A percentile compares a stretch with the other conserved stretches of the same genome.
Conservation (phyloP, 2,113 vertebrate species). For the Chaetops frenatus region DNA sequence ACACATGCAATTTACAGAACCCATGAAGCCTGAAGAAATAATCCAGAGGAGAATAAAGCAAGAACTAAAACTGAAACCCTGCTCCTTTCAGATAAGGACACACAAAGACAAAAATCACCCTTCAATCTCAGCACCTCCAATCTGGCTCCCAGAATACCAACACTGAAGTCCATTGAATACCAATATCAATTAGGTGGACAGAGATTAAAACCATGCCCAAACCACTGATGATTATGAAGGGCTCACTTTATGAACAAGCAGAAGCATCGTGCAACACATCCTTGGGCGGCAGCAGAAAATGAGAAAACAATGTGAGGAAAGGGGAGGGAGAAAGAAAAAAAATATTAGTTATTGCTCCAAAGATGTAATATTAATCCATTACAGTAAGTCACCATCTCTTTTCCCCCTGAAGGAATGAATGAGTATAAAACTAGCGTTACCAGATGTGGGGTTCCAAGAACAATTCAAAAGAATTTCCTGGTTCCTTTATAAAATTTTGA, state of each 20-base stretch:
- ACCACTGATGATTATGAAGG: not conserved
- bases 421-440: slow-evolving; percentile 24
- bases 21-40: not conserved
- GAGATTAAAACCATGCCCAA: slow-evolving; percentile 37
- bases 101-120: slow-evolving; percentile 31
- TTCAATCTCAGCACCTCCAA: not conserved
- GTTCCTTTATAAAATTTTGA: slow-evolving; percentile 15
- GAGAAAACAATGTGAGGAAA: not conserved
- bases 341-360: not conserved
- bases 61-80: not conserved
- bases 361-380: not conserved
- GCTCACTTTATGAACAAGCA: slow-evolving; percentile 43
- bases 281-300: slow-evolving; percentile 33
- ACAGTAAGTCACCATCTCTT: slow-evolving; percentile 4
- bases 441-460: not conserved
- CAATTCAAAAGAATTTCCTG: slow-evolving; percentile 31
- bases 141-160: slow-evolving; percentile 23
- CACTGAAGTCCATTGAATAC: not conserved
- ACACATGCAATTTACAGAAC: slow-evolving; percentile 31
- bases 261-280: slow-evolving; percentile 33
- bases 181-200: slow-evolving; percentile 4
- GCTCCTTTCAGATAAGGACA: not conserved
- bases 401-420: not conserved
- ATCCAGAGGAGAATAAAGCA: not conserved
- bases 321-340: not conserved